Conservation (phyloP, 2,888 invertebrate species). For the Prosopocoilus inquinatus region DNA sequence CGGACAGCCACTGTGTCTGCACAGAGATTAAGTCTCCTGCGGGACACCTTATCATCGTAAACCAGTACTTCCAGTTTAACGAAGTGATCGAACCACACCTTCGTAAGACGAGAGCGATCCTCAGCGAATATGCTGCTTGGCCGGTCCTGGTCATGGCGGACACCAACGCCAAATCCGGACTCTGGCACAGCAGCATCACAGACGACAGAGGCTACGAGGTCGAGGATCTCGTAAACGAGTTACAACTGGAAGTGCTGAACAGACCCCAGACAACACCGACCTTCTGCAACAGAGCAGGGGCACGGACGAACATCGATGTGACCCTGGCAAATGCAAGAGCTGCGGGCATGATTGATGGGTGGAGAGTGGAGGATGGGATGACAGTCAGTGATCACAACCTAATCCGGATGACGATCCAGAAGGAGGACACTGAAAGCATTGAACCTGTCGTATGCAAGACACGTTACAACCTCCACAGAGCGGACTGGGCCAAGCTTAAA, state of each 20-base stretch:
- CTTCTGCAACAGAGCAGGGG: slow-evolving; percentile 5
- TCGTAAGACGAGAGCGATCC: not conserved
- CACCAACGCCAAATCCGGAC: slow-evolving; percentile 9
- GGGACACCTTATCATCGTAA: not conserved
- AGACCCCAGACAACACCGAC: slow-evolving; percentile 6
- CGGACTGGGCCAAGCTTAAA: not conserved
- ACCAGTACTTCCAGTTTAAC: slow-evolving; percentile 9
- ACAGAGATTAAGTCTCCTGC: not conserved
- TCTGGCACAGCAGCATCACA: not conserved
- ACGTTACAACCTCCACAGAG: slow-evolving; percentile 3
- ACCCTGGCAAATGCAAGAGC: slow-evolving; percentile 6
- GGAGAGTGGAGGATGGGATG: not conserved
- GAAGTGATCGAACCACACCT: not conserved
- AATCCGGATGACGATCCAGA: not conserved
- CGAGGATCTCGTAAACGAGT: slow-evolving; percentile 2
- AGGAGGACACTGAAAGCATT: no score
- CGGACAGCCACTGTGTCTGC: not conserved
- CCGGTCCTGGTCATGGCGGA: slow-evolving; percentile 9
- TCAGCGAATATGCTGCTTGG: not conserved
- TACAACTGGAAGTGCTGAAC: slow-evolving; percentile 1
- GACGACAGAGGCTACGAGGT: slow-evolving; percentile 12
- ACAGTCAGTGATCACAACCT: slow-evolving; percentile 9
- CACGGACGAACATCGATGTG: not conserved
- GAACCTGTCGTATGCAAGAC: no score
- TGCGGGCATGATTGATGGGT: not conserved